Percentiles rank a stretch among this genome's conserved stretches.
These are phyloP conservation scores for Oreotrochilus melanogaster DNA, from an alignment of 2,113 vertebrate species.

Conservation along the genomic window DNA sequence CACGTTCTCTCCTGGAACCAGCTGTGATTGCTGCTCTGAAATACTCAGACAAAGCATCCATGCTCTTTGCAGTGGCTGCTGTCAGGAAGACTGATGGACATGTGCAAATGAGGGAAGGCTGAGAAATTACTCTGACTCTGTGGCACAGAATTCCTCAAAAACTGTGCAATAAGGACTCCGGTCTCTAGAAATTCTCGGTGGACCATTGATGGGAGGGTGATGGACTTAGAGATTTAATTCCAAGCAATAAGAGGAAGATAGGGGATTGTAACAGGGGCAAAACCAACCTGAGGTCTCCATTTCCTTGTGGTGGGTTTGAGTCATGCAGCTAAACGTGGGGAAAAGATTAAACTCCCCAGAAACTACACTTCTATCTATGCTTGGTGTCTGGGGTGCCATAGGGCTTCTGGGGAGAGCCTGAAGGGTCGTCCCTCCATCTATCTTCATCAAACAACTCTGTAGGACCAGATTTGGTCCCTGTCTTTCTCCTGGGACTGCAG, in stretches of 20 bases:
- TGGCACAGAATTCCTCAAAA: not conserved
- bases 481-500: not conserved
- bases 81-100: not conserved
- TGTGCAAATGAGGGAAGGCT: not conserved
- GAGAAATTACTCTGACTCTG: not conserved
- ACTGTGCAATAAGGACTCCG: not conserved
- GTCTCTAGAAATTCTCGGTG: not conserved
- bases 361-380: not conserved
- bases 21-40: not conserved
- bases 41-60: not conserved
- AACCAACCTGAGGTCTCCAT: not conserved
- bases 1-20: not conserved
- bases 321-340: not conserved
- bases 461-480: fast-evolving
- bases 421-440: not conserved
- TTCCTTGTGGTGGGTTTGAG: not conserved
- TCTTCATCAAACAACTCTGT: not conserved
- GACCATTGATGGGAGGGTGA: not conserved
- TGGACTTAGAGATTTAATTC: not conserved
- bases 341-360: not conserved
- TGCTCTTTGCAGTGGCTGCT: not conserved
- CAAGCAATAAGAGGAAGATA: not conserved
- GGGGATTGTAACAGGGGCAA: not conserved
- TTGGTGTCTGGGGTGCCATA: not conserved
- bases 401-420: not conserved